Evolutionary conservation across 2,797 vertebrate species (phyloP).

Genomic region (Sparidentex hasta): DNA sequence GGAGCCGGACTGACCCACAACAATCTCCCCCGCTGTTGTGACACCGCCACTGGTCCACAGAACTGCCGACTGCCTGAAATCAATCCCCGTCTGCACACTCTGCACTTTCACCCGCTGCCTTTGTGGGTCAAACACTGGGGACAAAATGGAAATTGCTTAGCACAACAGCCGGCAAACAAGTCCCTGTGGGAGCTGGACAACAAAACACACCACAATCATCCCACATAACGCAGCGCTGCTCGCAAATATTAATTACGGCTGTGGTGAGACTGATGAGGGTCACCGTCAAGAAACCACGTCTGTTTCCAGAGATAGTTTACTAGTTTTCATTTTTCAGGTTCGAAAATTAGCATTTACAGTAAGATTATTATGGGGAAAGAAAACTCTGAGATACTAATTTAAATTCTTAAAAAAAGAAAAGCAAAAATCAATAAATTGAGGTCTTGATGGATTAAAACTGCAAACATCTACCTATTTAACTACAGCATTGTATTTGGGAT

Average conservation of each 20-base stretch:
- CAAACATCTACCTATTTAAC: not conserved
- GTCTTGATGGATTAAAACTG: not conserved
- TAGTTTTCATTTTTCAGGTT: not conserved
- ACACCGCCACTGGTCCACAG: conserved; percentile 12
- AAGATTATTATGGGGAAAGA: not conserved
- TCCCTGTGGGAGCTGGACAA: conserved; percentile 16
- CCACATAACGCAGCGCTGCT: not conserved
- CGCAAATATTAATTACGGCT: not conserved
- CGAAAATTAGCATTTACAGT: not conserved
- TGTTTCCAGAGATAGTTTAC: not conserved
- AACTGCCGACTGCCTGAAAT: conserved; percentile 58
- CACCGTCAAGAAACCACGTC: not conserved
- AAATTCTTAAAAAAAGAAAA: not conserved
- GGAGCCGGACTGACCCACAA: not conserved
- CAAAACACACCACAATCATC: conserved; percentile 12
- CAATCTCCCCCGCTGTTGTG: conserved; percentile 5
- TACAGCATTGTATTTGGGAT: not conserved
- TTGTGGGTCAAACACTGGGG: conserved; percentile 62
- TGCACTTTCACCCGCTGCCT: conserved; percentile 74
- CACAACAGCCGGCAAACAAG: conserved; percentile 49
- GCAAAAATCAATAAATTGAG: not conserved
- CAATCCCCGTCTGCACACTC: conserved; percentile 54
- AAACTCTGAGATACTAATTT: not conserved
- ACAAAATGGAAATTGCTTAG: conserved; percentile 72
- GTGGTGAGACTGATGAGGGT: not conserved